Percentiles rank a stretch among this genome's conserved stretches.
Evolutionary conservation across 2,797 vertebrate genomes (phyloP).

Genomic region (Anguilla megastoma): DNA sequence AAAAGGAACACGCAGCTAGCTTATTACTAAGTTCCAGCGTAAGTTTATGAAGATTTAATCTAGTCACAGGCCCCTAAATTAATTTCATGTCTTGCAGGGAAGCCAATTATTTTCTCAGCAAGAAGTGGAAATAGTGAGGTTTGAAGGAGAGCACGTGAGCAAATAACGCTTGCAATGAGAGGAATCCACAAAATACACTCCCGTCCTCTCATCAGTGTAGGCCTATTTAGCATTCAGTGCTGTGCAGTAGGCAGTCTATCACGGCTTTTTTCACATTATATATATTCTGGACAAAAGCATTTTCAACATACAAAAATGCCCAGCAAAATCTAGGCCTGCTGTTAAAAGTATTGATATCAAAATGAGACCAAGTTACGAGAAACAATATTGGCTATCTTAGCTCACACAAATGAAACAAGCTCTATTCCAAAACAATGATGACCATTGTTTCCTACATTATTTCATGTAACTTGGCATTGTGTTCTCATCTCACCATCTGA

Average conservation of each 20-base stretch:
- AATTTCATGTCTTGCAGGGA: neutral
- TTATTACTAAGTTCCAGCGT: neutral
- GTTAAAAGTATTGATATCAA: too few species aligned
- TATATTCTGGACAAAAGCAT: neutral
- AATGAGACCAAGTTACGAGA: too few species aligned
- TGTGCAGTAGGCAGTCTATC: neutral
- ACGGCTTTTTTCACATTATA: neutral
- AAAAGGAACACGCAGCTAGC: neutral
- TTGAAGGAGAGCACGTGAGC: neutral
- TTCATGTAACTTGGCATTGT: too few species aligned
- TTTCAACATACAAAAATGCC: too few species aligned
- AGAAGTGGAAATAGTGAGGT: constrained; percentile 19
- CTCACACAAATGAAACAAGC: too few species aligned
- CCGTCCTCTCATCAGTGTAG: neutral
- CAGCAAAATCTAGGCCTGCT: too few species aligned
- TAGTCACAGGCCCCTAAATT: neutral
- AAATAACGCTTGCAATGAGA: constrained; percentile 14
- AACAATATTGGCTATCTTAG: too few species aligned
- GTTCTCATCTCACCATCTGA: too few species aligned
- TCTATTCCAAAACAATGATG: too few species aligned
- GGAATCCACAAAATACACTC: constrained; percentile 2
- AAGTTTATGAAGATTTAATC: neutral
- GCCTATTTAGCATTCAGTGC: constrained; percentile 11
- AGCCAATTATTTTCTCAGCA: constrained; percentile 12
- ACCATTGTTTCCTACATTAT: too few species aligned